phyloP scores from a whole-genome alignment of 2,888 invertebrate species.

The Eristalinus sepulchralis region DNA sequence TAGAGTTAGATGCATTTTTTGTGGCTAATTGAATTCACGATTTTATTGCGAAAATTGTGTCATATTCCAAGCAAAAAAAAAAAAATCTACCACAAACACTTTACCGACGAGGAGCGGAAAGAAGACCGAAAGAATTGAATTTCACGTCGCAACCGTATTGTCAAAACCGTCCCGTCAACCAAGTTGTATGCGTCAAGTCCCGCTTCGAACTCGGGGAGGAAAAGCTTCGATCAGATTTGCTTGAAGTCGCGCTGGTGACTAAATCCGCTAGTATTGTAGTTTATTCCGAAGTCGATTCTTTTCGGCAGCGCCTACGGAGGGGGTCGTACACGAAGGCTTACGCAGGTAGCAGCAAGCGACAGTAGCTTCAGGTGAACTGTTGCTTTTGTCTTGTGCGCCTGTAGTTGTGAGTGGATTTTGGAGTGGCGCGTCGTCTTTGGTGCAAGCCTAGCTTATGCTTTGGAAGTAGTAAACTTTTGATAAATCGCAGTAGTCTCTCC shows the following conservation, averaged over 20 bases:
- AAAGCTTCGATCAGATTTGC: constrained; percentile 68
- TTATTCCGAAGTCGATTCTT: constrained; percentile 71
- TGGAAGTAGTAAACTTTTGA: constrained; percentile 21
- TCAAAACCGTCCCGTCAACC: neutral
- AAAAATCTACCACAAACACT: neutral
- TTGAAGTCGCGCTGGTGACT: constrained; percentile 73
- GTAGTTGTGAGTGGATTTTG: constrained; percentile 32
- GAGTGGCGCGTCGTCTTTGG: constrained; percentile 13
- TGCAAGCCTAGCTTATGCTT: constrained; percentile 16
- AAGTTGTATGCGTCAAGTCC: constrained; percentile 15
- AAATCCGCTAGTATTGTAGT: constrained; percentile 67
- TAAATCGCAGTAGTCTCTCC: constrained; percentile 41
- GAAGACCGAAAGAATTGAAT: neutral
- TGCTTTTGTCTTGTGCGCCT: neutral
- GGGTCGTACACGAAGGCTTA: constrained; percentile 34
- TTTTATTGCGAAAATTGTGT: constrained; percentile 6
- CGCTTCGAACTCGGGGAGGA: constrained; percentile 41
- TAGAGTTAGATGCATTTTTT: constrained; percentile 48
- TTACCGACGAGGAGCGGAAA: neutral
- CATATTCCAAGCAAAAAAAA: constrained; percentile 27
- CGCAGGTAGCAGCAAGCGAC: constrained; percentile 36
- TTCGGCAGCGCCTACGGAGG: constrained; percentile 31
- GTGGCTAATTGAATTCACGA: neutral
- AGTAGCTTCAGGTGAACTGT: constrained; percentile 16
- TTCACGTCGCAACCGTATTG: constrained; percentile 23